Evolutionary conservation across 92 coral and sea anemone species (phyloP).

Genomic region (Micromussa lordhowensis): DNA sequence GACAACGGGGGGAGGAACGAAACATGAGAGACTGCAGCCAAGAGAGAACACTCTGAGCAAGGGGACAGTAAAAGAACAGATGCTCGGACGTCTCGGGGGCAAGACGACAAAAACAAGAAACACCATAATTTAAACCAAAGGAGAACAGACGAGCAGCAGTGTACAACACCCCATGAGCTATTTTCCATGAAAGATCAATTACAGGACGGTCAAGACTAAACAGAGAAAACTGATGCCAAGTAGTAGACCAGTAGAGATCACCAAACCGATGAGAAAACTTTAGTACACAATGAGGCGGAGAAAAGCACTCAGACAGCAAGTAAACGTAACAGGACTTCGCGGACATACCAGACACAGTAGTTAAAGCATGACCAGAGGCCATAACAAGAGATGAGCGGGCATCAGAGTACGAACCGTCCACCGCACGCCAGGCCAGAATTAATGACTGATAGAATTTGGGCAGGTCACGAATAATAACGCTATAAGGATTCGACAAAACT

Average conservation of each 20-base stretch:
- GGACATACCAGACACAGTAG: neutral
- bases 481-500: neutral
- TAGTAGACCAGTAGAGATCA: constrained; percentile 14
- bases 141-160: neutral
- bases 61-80: constrained; percentile 9
- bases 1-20: neutral
- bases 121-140: no score
- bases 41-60: neutral
- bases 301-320: neutral
- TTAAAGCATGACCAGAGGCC: neutral
- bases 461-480: neutral
- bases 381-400: neutral
- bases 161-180: constrained; percentile 16
- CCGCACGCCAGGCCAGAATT: constrained; percentile 9
- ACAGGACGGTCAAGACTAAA: neutral
- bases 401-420: neutral
- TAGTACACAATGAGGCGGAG: neutral
- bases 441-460: constrained; percentile 18
- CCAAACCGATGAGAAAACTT: neutral
- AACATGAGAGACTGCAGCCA: neutral
- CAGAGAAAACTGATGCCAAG: neutral
- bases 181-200: constrained; percentile 3
- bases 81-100: neutral
- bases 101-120: neutral
- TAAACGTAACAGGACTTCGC: neutral